Conservation (phyloP, 2,797 vertebrate species). For the Tolypeutes matacus region DNA sequence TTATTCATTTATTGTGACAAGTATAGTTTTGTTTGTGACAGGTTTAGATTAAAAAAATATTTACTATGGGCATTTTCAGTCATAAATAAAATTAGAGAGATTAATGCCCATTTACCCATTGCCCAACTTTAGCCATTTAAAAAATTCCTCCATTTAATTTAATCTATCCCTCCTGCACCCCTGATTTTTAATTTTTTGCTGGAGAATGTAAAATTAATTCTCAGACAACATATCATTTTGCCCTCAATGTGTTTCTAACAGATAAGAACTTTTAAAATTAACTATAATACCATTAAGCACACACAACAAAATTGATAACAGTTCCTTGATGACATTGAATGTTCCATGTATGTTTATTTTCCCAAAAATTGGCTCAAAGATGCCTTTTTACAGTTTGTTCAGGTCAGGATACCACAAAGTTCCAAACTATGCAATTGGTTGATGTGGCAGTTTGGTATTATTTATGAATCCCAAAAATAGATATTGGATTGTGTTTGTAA, state of each 20-base stretch:
- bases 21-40: background rate
- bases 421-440: background rate
- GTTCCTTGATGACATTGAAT: background rate
- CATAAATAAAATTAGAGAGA: background rate
- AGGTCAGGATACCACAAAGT: background rate
- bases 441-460: too few relatives aligned
- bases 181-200: background rate
- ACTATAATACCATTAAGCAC: background rate
- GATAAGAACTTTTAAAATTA: background rate
- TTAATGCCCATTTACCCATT: background rate
- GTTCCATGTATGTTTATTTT: background rate
- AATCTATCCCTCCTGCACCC: background rate
- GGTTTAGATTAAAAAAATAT: background rate
- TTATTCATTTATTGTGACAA: background rate
- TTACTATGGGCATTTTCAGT: background rate
- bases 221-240: background rate
- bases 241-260: background rate
- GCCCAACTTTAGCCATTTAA: background rate
- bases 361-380: background rate
- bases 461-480: too few relatives aligned
- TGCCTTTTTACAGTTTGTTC: background rate
- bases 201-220: slow-evolving; percentile 18
- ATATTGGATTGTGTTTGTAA: too few relatives aligned
- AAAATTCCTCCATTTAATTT: background rate
- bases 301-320: background rate